A percentile compares a stretch with the other conserved stretches of the same genome.
Evolutionary conservation across 2,797 vertebrate genomes (phyloP).

Genomic region (Rhabdomys pumilio): DNA sequence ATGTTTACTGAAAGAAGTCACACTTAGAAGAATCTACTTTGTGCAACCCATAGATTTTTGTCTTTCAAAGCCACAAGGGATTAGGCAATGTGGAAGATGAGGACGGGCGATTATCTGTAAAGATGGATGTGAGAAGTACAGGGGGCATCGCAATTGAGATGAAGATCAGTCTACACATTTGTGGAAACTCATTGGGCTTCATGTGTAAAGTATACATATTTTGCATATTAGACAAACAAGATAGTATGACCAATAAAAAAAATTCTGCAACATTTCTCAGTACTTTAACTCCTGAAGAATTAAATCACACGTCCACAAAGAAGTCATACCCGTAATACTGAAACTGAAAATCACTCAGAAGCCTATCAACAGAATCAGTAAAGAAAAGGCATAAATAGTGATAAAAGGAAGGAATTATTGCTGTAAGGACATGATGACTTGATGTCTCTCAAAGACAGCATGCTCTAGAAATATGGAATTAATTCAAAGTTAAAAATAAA

Average conservation of each 20-base stretch:
- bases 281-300: background rate
- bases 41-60: background rate
- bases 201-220: background rate
- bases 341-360: background rate
- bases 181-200: background rate
- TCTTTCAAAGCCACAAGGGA: background rate
- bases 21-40: background rate
- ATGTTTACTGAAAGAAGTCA: background rate
- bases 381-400: background rate
- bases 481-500: background rate
- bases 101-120: background rate
- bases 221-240: background rate
- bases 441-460: background rate
- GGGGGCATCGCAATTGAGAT: background rate
- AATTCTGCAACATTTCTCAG: background rate
- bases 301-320: background rate
- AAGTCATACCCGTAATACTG: background rate
- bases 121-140: background rate
- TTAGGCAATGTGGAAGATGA: background rate
- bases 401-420: background rate
- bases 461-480: background rate
- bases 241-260: background rate
- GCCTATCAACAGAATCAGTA: background rate
- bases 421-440: background rate
- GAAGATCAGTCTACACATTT: background rate